Evolutionary conservation across 2,888 invertebrate species (phyloP), one percentile per base, ranked within the genome.

Genomic region (Gymnoscelis rufifasciata): DNA sequence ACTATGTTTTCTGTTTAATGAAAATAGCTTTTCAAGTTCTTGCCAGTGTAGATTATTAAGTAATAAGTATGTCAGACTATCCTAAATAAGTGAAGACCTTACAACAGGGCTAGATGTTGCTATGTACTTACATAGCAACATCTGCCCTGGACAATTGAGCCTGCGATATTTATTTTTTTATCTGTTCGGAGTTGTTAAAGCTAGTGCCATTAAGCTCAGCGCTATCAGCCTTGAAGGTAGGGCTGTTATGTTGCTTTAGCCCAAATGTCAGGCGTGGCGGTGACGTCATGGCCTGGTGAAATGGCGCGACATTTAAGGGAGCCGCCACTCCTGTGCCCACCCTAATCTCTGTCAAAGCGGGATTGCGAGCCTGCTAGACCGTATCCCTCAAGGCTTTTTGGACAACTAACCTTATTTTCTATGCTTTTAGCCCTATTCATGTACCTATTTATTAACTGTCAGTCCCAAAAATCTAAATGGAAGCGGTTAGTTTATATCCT

Each of bases 191-290:
- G 35, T 35, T 19, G 35, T 14, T 15, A 33, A 33, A 75, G 71
- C 73, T 64, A 66, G 69, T 71, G 73, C 73, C 74, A 80, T 82
- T 82, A 82, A 45, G 36, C 53, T 78, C 75, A 73, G 66, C 68
- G 77, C 78, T 84, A 86, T 83, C 83, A 78, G 76, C 62, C 60
- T 66, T 71, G 68, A 71, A 80, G 86, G 84, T 83, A 75, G 84
- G 86, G 83, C 84, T 71, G 72, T 70, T 77, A 80, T 83, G 83
- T 81, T 78, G 78, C 82, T 78, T 70, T 70, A 72, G 72, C 68
- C 71, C 64, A 83, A 88, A 88, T 84, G 87, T 72, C 87, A 87
- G 87, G 87, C 78, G 87, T 68, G 87, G 84, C 77, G 44, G 71
- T 87, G 83, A 86, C 84, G 84, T 86, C 83, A 87, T 63, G 59